Evolutionary conservation across 2,888 invertebrate genomes (phyloP).

Genomic region (Acleris laterana): DNA sequence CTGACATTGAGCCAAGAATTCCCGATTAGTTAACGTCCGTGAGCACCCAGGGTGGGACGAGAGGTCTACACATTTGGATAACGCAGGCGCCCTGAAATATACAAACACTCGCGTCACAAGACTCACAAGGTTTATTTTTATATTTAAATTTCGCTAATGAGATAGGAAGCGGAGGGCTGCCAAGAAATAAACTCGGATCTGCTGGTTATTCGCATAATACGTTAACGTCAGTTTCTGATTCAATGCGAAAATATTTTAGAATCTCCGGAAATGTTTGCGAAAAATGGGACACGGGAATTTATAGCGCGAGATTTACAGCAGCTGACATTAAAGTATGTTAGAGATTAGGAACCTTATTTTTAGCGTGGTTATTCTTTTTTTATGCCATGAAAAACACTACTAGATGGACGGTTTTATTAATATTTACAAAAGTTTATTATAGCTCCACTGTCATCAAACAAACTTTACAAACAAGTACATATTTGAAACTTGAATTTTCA

Average conservation of each 20-base stretch:
- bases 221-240: constrained; percentile 26
- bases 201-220: constrained; percentile 19
- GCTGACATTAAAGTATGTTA: background rate
- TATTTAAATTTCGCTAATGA: constrained; percentile 37
- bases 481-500: too few relatives aligned
- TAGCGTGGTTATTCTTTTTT: background rate
- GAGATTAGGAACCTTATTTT: constrained; percentile 1
- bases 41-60: constrained; percentile 11
- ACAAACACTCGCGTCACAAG: constrained; percentile 38
- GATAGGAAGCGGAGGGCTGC: constrained; percentile 33
- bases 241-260: constrained; percentile 19
- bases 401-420: background rate
- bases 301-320: background rate
- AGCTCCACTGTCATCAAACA: background rate
- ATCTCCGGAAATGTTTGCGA: constrained; percentile 16
- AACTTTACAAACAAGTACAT: too few relatives aligned
- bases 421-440: background rate
- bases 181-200: constrained; percentile 23
- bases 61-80: constrained; percentile 21
- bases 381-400: background rate
- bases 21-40: constrained; percentile 20
- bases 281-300: constrained; percentile 16
- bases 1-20: constrained; percentile 21
- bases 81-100: constrained; percentile 36
- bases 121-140: constrained; percentile 39